phyloP scores from a whole-genome alignment of 2,888 invertebrate species.

The Eutolmus rufibarbis region DNA sequence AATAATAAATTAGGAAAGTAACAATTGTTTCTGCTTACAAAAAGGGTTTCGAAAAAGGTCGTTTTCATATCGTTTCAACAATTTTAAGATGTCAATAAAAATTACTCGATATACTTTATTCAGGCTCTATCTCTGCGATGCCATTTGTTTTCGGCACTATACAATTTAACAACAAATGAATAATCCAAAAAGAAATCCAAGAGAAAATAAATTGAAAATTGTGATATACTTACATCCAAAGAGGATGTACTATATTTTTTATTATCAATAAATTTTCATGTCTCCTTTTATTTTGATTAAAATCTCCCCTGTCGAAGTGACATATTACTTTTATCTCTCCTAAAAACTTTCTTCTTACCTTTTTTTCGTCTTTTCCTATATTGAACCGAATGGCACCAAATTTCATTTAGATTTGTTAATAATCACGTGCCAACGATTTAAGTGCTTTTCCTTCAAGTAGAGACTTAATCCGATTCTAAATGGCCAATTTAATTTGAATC shows the following conservation, averaged over 20 bases:
- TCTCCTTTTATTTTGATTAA: no score
- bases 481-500: not conserved
- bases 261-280: no score
- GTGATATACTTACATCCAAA: not conserved
- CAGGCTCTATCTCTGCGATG: not conserved
- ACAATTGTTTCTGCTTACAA: not conserved
- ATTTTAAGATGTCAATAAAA: not conserved
- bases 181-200: not conserved
- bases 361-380: no score
- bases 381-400: no score
- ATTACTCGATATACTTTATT: not conserved
- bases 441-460: no score
- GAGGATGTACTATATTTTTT: not conserved
- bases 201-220: not conserved
- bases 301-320: no score
- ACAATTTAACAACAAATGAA: not conserved
- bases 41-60: not conserved
- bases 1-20: not conserved
- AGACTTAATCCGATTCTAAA: not conserved
- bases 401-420: no score
- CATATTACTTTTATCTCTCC: no score
- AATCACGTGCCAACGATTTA: no score
- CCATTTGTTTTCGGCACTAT: not conserved
- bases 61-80: not conserved
- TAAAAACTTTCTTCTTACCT: no score